These are phyloP conservation scores for Chanos chanos DNA, from an alignment of 2,797 vertebrate genomes.

Conservation along the genomic window DNA sequence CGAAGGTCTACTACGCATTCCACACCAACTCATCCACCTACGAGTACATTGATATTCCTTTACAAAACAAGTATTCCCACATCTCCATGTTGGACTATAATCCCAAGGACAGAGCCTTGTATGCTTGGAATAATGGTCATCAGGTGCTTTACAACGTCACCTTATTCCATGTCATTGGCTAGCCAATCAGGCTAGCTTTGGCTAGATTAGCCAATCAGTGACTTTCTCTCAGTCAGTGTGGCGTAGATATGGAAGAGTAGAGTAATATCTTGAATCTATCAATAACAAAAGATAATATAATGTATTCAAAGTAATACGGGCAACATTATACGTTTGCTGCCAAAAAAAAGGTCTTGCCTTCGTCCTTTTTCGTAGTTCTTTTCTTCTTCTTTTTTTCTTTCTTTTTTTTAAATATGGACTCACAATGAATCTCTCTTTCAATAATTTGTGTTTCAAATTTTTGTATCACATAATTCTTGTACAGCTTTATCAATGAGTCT, in stretches of 20 bases:
- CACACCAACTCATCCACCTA: slow-evolving; percentile 95
- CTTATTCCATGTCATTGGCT: slow-evolving; percentile 84
- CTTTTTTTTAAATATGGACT: slow-evolving; percentile 31
- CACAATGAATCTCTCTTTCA: slow-evolving; percentile 31
- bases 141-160: slow-evolving; percentile 94
- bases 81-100: slow-evolving; percentile 99
- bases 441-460: slow-evolving; percentile 35
- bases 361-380: slow-evolving; percentile 2
- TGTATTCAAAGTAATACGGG: slow-evolving; percentile 50
- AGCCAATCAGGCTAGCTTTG: slow-evolving; percentile 82
- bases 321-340: slow-evolving; percentile 41
- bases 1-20: slow-evolving; percentile 94
- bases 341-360: slow-evolving; percentile 44
- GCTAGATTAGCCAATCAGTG: slow-evolving; percentile 33
- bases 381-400: slow-evolving; percentile 3
- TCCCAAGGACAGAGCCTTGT: slow-evolving; percentile 89
- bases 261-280: slow-evolving; percentile 43
- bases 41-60: slow-evolving; percentile 96
- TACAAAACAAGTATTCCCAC: slow-evolving; percentile 93
- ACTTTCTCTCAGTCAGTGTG: slow-evolving; percentile 30
- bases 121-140: slow-evolving; percentile 97
- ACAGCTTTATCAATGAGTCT: slow-evolving; percentile 40
- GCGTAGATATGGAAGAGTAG: slow-evolving; percentile 38
- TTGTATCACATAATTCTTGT: slow-evolving; percentile 41
- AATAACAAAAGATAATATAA: slow-evolving; percentile 42